A percentile compares a stretch with the other conserved stretches of the same genome.
Conservation (phyloP, 2,888 invertebrate species). For the Plutella xylostella region DNA sequence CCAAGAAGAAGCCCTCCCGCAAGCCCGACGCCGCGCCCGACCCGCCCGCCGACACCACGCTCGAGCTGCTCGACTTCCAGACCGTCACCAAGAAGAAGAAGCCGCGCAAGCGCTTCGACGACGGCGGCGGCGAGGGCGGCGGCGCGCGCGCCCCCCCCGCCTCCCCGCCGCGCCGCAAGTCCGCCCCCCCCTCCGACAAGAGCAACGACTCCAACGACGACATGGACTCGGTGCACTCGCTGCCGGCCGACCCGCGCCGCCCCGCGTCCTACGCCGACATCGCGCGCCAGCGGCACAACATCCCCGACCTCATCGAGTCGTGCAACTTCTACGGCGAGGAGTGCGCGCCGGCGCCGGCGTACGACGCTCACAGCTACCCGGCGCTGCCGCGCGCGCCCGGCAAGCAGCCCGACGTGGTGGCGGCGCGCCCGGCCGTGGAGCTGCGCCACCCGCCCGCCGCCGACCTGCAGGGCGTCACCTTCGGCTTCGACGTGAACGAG, state of each 20-base stretch:
- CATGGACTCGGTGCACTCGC: constrained; percentile 86
- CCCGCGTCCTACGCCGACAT: constrained; percentile 86
- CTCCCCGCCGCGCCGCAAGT: constrained; percentile 68
- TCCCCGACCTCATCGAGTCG: constrained; percentile 64
- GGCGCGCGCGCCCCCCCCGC: constrained; percentile 18
- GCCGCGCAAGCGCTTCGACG: constrained; percentile 76
- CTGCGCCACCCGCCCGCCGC: background rate
- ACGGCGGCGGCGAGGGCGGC: constrained; percentile 25
- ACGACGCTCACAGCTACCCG: constrained; percentile 6
- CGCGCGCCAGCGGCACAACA: constrained; percentile 69
- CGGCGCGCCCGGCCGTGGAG: constrained; percentile 7
- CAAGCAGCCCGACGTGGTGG: constrained; percentile 48
- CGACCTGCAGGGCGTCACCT: constrained; percentile 78
- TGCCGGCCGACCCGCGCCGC: constrained; percentile 58
- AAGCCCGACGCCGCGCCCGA: constrained; percentile 2
- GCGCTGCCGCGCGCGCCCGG: constrained; percentile 16
- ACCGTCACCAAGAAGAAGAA: constrained; percentile 87
- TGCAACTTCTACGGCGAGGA: constrained; percentile 61
- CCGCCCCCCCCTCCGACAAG: constrained; percentile 87
- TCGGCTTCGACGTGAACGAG: constrained; percentile 84
- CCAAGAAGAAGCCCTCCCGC: constrained; percentile 10
- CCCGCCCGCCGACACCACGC: constrained; percentile 41
- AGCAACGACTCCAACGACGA: constrained; percentile 84
- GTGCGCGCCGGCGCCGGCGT: constrained; percentile 17
- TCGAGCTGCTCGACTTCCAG: constrained; percentile 80